These are phyloP conservation scores for Ceriagrion tenellum DNA, from an alignment of 2,888 invertebrate genomes.

Conservation along the genomic window DNA sequence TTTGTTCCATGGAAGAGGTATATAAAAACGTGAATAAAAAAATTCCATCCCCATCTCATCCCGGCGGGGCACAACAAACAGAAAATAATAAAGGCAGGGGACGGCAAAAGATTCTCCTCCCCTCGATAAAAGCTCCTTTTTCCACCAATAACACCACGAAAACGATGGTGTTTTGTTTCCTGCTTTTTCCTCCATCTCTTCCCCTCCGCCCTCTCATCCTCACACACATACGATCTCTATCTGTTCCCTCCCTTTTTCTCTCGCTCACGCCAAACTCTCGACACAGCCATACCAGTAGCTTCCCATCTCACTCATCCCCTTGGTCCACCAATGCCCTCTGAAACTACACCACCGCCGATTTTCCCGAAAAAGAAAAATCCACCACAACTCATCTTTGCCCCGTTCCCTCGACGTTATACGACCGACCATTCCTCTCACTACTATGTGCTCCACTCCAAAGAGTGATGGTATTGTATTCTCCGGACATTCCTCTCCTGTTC, in stretches of 20 bases:
- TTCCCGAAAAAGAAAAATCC: not conserved
- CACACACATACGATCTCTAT: not conserved
- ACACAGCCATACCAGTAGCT: not conserved
- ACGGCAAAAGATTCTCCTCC: not conserved
- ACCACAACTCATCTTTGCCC: not conserved
- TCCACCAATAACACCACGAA: not conserved
- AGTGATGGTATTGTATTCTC: not conserved
- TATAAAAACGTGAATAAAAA: not conserved
- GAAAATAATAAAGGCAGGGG: not conserved
- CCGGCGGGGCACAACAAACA: not conserved
- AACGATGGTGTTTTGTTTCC: constrained; percentile 28
- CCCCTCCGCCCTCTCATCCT: not conserved
- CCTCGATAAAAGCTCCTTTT: not conserved
- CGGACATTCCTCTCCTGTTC: not conserved
- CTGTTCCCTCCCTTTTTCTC: not conserved
- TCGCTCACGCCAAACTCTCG: not conserved
- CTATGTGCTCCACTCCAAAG: not conserved
- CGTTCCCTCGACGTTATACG: not conserved
- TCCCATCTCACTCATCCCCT: not conserved
- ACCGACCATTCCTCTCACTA: not conserved
- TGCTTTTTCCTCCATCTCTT: not conserved
- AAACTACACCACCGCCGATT: not conserved
- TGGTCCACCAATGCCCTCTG: not conserved
- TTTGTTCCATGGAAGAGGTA: not conserved
- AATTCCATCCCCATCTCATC: not conserved